Evolutionary conservation across 2,113 vertebrate genomes (phyloP), one percentile per base, ranked within the genome.

Genomic region (Chionis minor): DNA sequence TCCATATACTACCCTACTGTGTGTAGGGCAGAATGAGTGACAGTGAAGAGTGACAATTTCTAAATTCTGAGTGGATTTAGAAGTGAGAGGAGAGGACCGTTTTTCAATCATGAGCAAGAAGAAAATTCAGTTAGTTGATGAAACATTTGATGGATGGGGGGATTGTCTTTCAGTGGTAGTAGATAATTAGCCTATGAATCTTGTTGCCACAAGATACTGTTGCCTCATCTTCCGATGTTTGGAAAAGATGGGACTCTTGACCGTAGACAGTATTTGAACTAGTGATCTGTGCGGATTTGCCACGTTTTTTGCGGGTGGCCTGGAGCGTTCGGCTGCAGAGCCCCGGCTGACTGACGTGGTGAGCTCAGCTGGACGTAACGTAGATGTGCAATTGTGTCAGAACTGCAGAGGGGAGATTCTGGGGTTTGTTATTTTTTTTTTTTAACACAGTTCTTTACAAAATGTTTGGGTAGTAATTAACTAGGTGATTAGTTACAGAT

Each of bases 221-320:
- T 58, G 32, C 52, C 27, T 40, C 40, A 16, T n/a, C 33, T 81
- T 40, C 11, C 32, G 38, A 2, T 58, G 40, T 23, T 51, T 32
- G 32, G 38, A 71, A 14, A 12, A 54, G 67, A 8, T 44, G 7
- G 42, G 69, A 7, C 13, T 17, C 32, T 59, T 2, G 3, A 23
- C 51, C 26, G 9, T 51, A n/a, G 23, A 4, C 12, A 21, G 26
- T 62, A 12, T 28, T 55, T 47, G 23, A 17, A 4, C 42, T 54
- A 71, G 8, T 30, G 12, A 14, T 35, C 2, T 2, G 2, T 38
- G 38, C 40, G 13, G 45, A 5, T 38, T 20, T 69, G 58, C 55
- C 5, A 4, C 0, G 0, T 40, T 12, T n/a, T 38, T 26, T 42
- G 30, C 44, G 19, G 30, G 40, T 44, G 40, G 56, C 44, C 30